Conservation (phyloP, 1,140 invertebrate genomes). For the Wiebesia pumilae region DNA sequence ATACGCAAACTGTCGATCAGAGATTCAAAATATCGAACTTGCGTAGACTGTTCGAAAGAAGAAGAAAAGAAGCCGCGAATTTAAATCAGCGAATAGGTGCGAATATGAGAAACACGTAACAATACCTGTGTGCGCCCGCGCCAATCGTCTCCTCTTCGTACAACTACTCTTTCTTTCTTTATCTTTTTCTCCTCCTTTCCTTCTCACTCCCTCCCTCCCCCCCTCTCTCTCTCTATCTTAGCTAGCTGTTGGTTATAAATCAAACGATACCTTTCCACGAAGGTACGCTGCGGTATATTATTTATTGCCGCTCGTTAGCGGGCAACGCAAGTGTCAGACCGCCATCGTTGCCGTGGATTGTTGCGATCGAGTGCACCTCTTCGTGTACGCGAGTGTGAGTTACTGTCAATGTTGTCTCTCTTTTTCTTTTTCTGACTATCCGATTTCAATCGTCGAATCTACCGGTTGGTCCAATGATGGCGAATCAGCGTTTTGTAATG, state of each 20-base stretch:
- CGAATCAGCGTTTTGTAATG: conserved; percentile 43
- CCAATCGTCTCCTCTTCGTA: conserved; percentile 59
- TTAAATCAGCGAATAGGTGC: not conserved
- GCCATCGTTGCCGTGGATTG: conserved; percentile 10
- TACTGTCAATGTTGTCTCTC: not conserved
- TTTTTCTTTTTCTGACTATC: not conserved
- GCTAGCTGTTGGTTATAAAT: conserved; percentile 62
- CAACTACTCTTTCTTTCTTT: not conserved
- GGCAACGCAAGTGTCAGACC: not conserved
- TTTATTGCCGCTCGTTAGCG: conserved; percentile 67
- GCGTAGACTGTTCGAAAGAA: too few species aligned
- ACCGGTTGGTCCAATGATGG: conserved; percentile 46
- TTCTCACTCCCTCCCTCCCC: conserved; percentile 61
- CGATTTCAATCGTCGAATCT: conserved; percentile 50
- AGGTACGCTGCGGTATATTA: conserved; percentile 55
- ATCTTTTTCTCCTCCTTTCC: not conserved
- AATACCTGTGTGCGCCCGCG: conserved; percentile 63
- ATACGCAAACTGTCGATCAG: too few species aligned
- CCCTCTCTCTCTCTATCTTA: conserved; percentile 58
- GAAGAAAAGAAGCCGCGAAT: not conserved
- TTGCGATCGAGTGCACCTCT: conserved; percentile 16
- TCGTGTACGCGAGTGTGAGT: not conserved
- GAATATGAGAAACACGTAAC: conserved; percentile 18
- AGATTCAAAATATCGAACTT: too few species aligned
- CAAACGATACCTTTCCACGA: conserved; percentile 62